Base-by-base conservation (phyloP, 2,797 vertebrate species). In the Acrossocheilus wenchowensis region DNA sequence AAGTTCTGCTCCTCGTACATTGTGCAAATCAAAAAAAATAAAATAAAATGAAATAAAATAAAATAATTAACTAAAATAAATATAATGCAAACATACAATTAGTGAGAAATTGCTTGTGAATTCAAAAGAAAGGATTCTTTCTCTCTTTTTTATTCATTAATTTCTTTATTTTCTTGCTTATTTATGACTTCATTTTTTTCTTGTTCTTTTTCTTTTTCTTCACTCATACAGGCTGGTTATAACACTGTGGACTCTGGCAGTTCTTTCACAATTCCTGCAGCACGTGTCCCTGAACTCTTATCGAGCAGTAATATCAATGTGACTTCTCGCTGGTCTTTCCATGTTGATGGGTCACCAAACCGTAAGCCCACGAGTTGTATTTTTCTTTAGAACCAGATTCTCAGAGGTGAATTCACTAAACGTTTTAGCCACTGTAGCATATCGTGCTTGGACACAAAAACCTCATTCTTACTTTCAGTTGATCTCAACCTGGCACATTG, bases 401-500 rank as follows among this genome's bases (percentile, higher is more conserved):
- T 71, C 34, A 12, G 8, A 4, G 6, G 68, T 3, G 4, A 14
- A 57, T 57, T 41, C 1, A 3, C 12, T 71, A 34, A 71, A 39
- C 14, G 0, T 71, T 21, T 71, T 3, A 41, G 17, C 36, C 14
- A 36, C 36, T 41, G 30, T 19, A 62, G 60, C 11, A 62, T 23
- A 2, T 62, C 3, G 3, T 62, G 7, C 2, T 23, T 0, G 4
- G 26, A 60, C 2, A 0, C 41, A 9, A 23, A 68, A 36, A 19
- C 52, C 52, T 19, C 4, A 1, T 1, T 50, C 2, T 11, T 2
- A 15, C 0, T 15, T 45, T 2, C 12, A 74, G 1, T 30, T 45
- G 1, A 7, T 1, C 6, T 48, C 26, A 9, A 23, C 2, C 2
- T 0, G 21, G 11, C 7, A 30, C 5, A 1, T 14, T 26, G 2